These are phyloP conservation scores for Ylistrum balloti DNA, from an alignment of 1,140 invertebrate species.

Conservation along the genomic window DNA sequence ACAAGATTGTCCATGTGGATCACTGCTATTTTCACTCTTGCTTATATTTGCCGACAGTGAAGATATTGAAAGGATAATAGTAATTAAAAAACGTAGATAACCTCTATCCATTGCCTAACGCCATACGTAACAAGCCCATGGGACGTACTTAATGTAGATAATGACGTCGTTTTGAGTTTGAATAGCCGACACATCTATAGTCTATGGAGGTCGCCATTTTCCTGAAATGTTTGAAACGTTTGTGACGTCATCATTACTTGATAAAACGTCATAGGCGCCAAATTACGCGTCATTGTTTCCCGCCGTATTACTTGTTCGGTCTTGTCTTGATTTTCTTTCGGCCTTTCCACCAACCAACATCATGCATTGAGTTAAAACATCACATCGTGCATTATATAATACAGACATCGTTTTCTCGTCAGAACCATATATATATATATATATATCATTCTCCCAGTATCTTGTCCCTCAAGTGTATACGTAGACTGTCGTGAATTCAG, in stretches of 20 bases:
- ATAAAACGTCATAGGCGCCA: background rate
- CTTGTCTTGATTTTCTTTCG: too few relatives aligned
- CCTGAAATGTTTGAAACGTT: conserved; percentile 14
- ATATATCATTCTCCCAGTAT: too few relatives aligned
- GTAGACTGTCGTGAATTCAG: too few relatives aligned
- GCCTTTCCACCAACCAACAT: too few relatives aligned
- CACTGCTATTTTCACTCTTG: background rate
- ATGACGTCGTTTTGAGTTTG: background rate
- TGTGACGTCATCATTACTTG: conserved; percentile 9
- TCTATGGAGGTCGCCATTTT: conserved; percentile 16
- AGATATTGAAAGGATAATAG: background rate
- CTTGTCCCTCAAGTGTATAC: too few relatives aligned
- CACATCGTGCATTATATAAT: too few relatives aligned
- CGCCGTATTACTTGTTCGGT: background rate
- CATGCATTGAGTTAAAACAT: too few relatives aligned
- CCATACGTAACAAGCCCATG: background rate
- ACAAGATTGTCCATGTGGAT: background rate
- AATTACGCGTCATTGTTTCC: background rate
- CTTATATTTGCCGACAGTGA: background rate
- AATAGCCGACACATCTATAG: background rate
- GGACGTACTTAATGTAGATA: background rate
- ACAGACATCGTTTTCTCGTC: too few relatives aligned
- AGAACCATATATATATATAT: too few relatives aligned
- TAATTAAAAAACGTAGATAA: background rate
- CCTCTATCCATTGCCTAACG: background rate